A percentile compares a stretch with the other conserved stretches of the same genome.
phyloP scores from a whole-genome alignment of 1,140 invertebrate genomes.

The Drosophila oshimai region DNA sequence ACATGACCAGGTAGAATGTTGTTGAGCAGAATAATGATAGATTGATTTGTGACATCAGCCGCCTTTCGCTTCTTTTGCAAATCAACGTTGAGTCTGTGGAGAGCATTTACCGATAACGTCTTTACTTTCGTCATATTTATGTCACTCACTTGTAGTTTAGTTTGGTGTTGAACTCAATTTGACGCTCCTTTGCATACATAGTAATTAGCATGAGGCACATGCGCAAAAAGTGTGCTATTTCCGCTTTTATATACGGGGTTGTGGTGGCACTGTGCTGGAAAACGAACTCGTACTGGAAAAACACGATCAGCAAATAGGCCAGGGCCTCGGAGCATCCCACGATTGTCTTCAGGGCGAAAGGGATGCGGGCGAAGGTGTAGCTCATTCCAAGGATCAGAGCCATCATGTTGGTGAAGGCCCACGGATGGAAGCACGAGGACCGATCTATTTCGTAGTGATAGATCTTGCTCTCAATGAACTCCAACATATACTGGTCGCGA shows the following conservation, averaged over 20 bases:
- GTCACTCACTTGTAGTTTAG: slow-evolving; percentile 86
- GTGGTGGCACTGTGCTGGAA: slow-evolving; percentile 85
- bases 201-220: slow-evolving; percentile 87
- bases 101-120: neutral
- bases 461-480: slow-evolving; percentile 36
- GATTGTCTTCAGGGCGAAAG: slow-evolving; percentile 91
- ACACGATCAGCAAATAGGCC: slow-evolving; percentile 88
- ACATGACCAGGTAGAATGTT: slow-evolving; percentile 94
- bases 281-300: slow-evolving; percentile 84
- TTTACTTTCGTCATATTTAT: neutral
- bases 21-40: slow-evolving; percentile 91
- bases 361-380: slow-evolving; percentile 92
- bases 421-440: slow-evolving; percentile 85
- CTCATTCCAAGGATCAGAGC: slow-evolving; percentile 89
- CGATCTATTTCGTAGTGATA: slow-evolving; percentile 39
- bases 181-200: slow-evolving; percentile 91
- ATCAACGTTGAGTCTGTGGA: slow-evolving; percentile 83
- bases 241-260: slow-evolving; percentile 86
- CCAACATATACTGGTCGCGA: neutral
- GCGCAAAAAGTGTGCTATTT: slow-evolving; percentile 87
- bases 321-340: slow-evolving; percentile 86
- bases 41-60: slow-evolving; percentile 88
- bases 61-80: slow-evolving; percentile 90
- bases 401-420: slow-evolving; percentile 91
- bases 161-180: slow-evolving; percentile 93